Conservation (phyloP, 2,797 vertebrate species). For the Alectoris magna region DNA sequence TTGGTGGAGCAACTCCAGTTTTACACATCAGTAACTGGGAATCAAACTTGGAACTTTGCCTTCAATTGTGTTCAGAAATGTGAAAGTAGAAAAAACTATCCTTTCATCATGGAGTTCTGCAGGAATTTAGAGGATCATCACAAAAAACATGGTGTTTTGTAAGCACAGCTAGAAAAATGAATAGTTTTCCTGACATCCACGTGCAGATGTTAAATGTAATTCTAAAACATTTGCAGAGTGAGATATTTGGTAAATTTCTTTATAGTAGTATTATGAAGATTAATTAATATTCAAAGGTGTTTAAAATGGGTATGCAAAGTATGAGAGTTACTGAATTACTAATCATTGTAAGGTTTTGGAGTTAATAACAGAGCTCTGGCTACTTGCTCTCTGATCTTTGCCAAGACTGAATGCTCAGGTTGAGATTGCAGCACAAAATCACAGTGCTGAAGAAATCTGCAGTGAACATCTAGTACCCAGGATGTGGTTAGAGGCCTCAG, state of each 20-base stretch:
- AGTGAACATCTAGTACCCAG: not conserved
- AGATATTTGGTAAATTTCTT: not conserved
- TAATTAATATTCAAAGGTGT: not conserved
- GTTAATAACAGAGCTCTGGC: not conserved
- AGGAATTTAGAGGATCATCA: constrained; percentile 18
- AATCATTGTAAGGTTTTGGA: not conserved
- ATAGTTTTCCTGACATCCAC: not conserved
- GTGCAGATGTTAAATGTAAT: not conserved
- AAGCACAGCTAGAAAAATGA: not conserved
- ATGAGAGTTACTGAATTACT: not conserved
- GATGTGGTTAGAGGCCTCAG: constrained; percentile 32
- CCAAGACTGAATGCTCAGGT: not conserved
- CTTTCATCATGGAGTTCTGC: not conserved
- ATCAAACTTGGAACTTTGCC: constrained; percentile 1
- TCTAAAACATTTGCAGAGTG: not conserved
- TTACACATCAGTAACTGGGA: not conserved
- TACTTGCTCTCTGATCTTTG: not conserved
- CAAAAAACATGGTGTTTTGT: not conserved
- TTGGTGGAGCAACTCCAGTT: constrained; percentile 26
- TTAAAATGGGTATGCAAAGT: not conserved
- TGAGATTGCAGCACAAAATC: not conserved
- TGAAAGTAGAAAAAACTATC: constrained; percentile 4
- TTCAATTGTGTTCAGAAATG: constrained; percentile 25
- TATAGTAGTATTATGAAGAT: not conserved
- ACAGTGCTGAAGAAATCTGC: not conserved